Evolutionary conservation across 2,797 vertebrate genomes (phyloP), one percentile per base, ranked within the genome.

Genomic region (Eulemur mongoz): DNA sequence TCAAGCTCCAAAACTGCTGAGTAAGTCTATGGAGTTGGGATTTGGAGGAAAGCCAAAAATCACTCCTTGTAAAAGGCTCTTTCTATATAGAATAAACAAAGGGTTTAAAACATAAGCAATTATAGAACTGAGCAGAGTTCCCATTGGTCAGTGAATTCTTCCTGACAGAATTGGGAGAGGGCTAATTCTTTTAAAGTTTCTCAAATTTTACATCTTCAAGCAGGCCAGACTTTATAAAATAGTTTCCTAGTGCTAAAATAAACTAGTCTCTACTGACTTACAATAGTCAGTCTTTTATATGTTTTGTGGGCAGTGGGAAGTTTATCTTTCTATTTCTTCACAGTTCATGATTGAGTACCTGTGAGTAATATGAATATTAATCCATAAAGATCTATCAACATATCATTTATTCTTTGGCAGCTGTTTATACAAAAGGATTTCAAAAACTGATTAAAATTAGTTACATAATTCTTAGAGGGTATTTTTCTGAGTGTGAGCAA

Each of bases 361-460:
- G 35, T 43, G 89, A 95, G n/a, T 95, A 87, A 87, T 96, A 59
- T 83, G 92, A 94, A 92, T 89, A 80, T 94, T 89, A 88, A 38
- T 88, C 63, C 57, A 63, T 69, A 84, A 95, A 91, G 27, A 85
- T 78, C 35, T 96, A 83, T 70, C 61, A 93, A 54, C 50, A 67
- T 80, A 80, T 80, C 48, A 93, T 65, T 94, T 92, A 81, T 93
- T 95, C 13, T 93, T 93, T 81, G 72, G 40, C 48, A 97, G 27
- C 32, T 93, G 20, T 95, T 80, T 76, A 81, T 89, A 87, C 65
- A 95, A 87, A 91, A 87, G 27, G 94, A 91, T 73, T 87, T 86
- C 23, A 32, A 93, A 83, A 95, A 84, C 18, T 89, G 40, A 50
- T 93, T 93, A 83, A 76, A 96, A 94, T 59, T 83, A 54, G 63